phyloP scores from a whole-genome alignment of 2,797 vertebrate genomes.

The Tiaroga cobitis region DNA sequence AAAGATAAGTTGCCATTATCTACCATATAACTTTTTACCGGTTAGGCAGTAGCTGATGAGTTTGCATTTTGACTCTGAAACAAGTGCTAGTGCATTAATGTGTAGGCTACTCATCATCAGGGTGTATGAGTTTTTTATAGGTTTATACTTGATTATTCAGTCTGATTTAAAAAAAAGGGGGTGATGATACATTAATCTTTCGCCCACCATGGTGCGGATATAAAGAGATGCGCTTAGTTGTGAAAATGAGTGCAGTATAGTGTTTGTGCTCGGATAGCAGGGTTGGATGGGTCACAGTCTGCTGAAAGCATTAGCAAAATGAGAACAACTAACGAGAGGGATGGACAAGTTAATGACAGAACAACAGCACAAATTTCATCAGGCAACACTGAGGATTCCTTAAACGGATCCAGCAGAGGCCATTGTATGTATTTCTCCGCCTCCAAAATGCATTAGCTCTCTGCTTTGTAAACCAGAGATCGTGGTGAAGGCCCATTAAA shows the following conservation, averaged over 20 bases:
- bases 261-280: conserved; percentile 22
- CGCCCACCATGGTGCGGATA: conserved; percentile 46
- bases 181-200: conserved; percentile 23
- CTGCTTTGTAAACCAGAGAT: conserved; percentile 7
- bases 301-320: conserved; percentile 49
- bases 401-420: conserved; percentile 45
- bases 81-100: neutral
- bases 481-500: neutral
- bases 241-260: conserved; percentile 42
- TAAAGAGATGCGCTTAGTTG: conserved; percentile 48
- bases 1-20: neutral
- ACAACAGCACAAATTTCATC: conserved; percentile 38
- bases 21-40: neutral
- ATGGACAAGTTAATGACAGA: conserved; percentile 49
- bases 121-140: neutral
- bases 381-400: conserved; percentile 30
- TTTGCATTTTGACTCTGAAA: neutral
- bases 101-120: neutral
- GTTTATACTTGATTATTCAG: neutral
- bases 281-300: conserved; percentile 35
- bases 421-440: conserved; percentile 20
- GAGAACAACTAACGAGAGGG: conserved; percentile 29
- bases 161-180: neutral
- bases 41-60: neutral
- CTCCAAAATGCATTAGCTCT: conserved; percentile 40